Evolutionary conservation across 23 tunicate genomes (phyloP).

Genomic region (Diplosoma virens): DNA sequence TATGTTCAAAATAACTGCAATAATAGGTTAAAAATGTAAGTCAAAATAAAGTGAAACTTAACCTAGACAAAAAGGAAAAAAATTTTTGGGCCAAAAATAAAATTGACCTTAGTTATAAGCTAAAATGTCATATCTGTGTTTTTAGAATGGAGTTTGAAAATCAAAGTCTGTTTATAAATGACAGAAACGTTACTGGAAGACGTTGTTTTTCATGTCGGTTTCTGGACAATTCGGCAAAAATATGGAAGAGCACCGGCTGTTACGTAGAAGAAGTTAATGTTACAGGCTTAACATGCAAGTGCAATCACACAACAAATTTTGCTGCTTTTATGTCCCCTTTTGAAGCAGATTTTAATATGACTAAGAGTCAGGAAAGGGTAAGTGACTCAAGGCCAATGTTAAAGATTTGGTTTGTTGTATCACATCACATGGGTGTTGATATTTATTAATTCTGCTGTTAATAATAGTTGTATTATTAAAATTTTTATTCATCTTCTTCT

Average conservation of each 20-base stretch:
- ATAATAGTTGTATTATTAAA: no score
- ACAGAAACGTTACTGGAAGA: no score
- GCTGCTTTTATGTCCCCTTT: slow-evolving; percentile 88
- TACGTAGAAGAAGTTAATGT: slow-evolving; percentile 33
- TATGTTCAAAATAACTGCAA: no score
- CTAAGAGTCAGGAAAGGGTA: slow-evolving; percentile 57
- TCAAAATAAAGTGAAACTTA: no score
- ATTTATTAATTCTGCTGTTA: neutral
- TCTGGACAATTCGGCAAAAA: slow-evolving; percentile 23
- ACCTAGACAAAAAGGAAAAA: no score
- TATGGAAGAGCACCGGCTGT: slow-evolving; percentile 65
- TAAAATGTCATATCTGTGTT: no score
- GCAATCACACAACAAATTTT: slow-evolving; percentile 91
- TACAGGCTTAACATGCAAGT: slow-evolving; percentile 66
- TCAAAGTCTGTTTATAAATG: no score
- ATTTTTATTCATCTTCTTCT: no score
- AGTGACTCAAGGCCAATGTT: neutral
- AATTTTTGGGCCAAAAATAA: no score
- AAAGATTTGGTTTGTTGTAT: neutral
- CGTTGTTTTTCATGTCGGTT: slow-evolving; percentile 79
- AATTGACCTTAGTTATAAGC: no score
- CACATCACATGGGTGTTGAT: neutral
- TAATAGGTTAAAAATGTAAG: no score
- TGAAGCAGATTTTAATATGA: slow-evolving; percentile 19
- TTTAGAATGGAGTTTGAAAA: slow-evolving; percentile 37